Evolutionary conservation across 92 coral and sea anemone genomes (phyloP).

Genomic region (Chrysogorgia sp.): DNA sequence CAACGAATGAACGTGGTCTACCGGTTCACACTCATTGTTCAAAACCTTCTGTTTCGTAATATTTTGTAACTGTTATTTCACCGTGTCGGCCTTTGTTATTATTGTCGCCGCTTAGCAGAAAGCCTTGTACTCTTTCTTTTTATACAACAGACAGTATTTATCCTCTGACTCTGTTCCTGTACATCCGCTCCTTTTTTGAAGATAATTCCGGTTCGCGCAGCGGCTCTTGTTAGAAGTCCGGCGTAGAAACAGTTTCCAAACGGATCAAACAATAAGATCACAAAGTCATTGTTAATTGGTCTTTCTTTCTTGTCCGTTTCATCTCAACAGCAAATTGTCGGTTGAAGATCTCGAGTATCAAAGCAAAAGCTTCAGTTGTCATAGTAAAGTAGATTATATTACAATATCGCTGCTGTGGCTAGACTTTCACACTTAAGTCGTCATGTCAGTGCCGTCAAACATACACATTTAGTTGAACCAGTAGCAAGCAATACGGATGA

Average conservation of each 20-base stretch:
- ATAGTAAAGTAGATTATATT: slow-evolving; percentile 12
- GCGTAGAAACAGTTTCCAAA: no score
- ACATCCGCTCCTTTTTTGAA: not conserved
- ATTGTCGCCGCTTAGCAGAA: no score
- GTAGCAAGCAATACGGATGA: no score
- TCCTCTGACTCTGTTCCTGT: not conserved
- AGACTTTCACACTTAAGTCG: not conserved
- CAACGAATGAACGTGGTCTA: not conserved
- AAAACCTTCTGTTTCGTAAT: not conserved
- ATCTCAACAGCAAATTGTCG: not conserved
- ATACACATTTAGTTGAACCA: not conserved
- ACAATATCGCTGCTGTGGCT: not conserved
- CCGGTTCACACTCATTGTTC: not conserved
- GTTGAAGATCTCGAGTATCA: not conserved
- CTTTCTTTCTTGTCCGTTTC: not conserved
- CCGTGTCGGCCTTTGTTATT: not conserved
- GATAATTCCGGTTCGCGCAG: not conserved
- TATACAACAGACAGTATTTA: not conserved
- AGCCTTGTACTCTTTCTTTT: no score
- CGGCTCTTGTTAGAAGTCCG: no score
- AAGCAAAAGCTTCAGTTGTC: slow-evolving; percentile 1
- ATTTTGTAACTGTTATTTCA: not conserved
- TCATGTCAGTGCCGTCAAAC: not conserved
- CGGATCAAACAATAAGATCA: not conserved
- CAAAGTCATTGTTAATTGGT: not conserved